These are phyloP conservation scores for Achatina immaculata DNA, from an alignment of 1,140 invertebrate genomes.

Conservation along the genomic window DNA sequence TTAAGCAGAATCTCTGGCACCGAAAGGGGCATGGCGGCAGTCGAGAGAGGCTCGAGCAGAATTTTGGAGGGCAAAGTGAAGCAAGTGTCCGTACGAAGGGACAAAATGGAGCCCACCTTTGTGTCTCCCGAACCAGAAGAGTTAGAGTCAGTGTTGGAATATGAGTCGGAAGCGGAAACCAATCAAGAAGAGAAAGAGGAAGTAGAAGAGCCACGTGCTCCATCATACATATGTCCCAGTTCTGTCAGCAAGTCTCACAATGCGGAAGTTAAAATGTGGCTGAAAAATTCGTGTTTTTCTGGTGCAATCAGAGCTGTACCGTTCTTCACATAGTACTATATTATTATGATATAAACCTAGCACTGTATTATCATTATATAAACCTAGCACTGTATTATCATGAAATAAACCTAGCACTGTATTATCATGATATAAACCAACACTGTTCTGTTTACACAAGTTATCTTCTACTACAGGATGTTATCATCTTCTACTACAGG, in stretches of 20 bases:
- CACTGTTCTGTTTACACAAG: no score
- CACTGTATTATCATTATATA: no score
- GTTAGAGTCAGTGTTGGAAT: not conserved
- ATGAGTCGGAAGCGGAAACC: not conserved
- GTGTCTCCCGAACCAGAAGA: not conserved
- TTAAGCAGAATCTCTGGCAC: not conserved
- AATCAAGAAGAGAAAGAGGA: slow-evolving; percentile 25
- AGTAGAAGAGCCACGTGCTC: not conserved
- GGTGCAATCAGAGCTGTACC: slow-evolving; percentile 35
- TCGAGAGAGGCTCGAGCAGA: not conserved
- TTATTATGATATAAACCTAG: no score
- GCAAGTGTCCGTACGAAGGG: not conserved
- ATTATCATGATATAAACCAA: no score
- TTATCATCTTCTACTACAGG: no score
- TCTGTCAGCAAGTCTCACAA: slow-evolving; percentile 43
- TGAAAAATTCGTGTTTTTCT: slow-evolving; percentile 36
- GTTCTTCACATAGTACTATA: slow-evolving; percentile 28
- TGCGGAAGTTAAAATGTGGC: slow-evolving; percentile 41
- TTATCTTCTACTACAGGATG: no score
- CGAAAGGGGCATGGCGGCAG: not conserved
- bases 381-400: no score
- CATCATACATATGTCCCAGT: slow-evolving; percentile 41
- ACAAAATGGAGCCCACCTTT: not conserved
- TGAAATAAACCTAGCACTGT: no score
- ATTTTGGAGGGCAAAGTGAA: not conserved